A percentile compares a stretch with the other conserved stretches of the same genome.
Evolutionary conservation across 2,797 vertebrate genomes (phyloP).

Genomic region (Peromyscus melanophrys): DNA sequence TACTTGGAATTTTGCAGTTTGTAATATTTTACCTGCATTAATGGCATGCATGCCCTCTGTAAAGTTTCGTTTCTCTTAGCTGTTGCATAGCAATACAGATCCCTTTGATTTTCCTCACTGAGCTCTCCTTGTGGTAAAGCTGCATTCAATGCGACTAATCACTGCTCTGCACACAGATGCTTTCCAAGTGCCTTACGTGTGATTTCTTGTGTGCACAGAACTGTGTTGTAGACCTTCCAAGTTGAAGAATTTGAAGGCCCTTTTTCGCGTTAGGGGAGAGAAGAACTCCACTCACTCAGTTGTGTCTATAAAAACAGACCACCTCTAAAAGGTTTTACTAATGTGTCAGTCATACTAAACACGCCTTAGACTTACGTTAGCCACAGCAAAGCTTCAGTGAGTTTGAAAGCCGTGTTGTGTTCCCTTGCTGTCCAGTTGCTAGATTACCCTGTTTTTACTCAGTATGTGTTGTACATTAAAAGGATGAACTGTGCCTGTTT

Average conservation of each 20-base stretch:
- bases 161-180: constrained; percentile 12
- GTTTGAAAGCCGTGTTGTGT: not conserved
- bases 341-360: not conserved
- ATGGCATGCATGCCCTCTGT: not conserved
- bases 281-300: constrained; percentile 8
- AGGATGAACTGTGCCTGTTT: not conserved
- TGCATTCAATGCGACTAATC: not conserved
- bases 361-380: not conserved
- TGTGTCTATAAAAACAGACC: constrained; percentile 46
- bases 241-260: not conserved
- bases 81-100: constrained; percentile 50
- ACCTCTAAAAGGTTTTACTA: not conserved
- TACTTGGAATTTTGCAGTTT: constrained; percentile 50
- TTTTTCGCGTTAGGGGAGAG: constrained; percentile 37
- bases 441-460: not conserved
- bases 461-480: not conserved
- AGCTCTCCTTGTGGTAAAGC: constrained; percentile 36
- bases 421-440: not conserved
- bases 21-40: constrained; percentile 69
- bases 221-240: constrained; percentile 11
- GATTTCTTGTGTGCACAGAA: constrained; percentile 32
- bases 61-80: constrained; percentile 26
- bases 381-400: constrained; percentile 32
- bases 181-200: not conserved
- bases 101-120: constrained; percentile 17